Conservation (phyloP, 2,797 vertebrate species). For the Myripristis jacobus region DNA sequence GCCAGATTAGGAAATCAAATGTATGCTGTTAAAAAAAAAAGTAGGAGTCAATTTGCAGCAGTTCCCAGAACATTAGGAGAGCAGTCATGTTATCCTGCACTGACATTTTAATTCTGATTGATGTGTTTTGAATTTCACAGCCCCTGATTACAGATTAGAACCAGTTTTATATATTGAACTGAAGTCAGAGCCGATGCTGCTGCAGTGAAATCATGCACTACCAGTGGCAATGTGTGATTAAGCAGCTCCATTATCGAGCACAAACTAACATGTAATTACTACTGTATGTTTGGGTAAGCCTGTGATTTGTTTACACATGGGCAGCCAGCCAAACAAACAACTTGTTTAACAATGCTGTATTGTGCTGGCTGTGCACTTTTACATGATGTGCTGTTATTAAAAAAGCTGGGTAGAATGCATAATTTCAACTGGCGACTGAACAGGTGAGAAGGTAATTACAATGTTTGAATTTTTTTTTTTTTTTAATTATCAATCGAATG, state of each 20-base stretch:
- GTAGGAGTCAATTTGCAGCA: too few species aligned
- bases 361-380: conserved; percentile 8
- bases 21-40: too few species aligned
- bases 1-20: too few species aligned
- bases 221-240: background rate
- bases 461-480: too few species aligned
- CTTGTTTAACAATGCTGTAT: too few species aligned
- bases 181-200: background rate
- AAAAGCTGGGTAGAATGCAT: background rate
- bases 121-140: background rate
- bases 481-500: too few species aligned
- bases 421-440: background rate
- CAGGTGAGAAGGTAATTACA: too few species aligned
- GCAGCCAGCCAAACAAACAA: background rate
- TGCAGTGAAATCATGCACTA: conserved; percentile 10
- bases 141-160: background rate
- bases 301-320: conserved; percentile 42
- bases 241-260: conserved; percentile 28
- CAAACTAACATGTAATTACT: conserved; percentile 51
- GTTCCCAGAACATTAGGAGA: too few species aligned
- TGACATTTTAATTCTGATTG: too few species aligned
- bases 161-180: background rate
- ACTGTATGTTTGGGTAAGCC: conserved; percentile 44
- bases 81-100: too few species aligned
- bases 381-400: background rate